Conservation (phyloP, 2,888 invertebrate species). For the Mylabris sibirica region DNA sequence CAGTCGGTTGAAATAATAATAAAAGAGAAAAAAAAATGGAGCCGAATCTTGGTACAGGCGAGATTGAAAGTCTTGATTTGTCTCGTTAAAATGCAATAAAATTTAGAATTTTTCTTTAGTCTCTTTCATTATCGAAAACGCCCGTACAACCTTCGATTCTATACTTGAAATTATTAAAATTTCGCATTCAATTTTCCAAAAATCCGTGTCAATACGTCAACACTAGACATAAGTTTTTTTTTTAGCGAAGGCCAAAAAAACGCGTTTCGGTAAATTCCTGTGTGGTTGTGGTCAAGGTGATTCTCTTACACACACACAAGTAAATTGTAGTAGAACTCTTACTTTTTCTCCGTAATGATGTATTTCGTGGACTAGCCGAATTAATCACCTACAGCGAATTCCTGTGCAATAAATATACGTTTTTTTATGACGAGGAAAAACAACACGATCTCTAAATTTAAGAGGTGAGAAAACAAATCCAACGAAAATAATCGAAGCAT, state of each 20-base stretch:
- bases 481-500: not conserved
- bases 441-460: not conserved
- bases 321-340: conserved; percentile 13
- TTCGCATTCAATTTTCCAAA: not conserved
- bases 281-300: not conserved
- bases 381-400: conserved; percentile 32
- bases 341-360: conserved; percentile 5
- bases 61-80: not conserved
- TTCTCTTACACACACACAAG: too few relatives aligned
- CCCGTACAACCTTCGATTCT: too few relatives aligned
- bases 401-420: conserved; percentile 31
- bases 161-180: not conserved
- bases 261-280: not conserved
- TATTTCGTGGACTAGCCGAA: too few relatives aligned
- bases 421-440: not conserved
- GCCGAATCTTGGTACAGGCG: not conserved
- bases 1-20: conserved; percentile 41
- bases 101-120: conserved; percentile 30
- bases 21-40: conserved; percentile 16
- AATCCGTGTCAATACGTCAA: not conserved
- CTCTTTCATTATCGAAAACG: too few relatives aligned
- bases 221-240: too few relatives aligned
- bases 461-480: not conserved
- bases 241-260: not conserved
- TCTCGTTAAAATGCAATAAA: conserved; percentile 22